These are phyloP conservation scores for Oreochromis tanganicae DNA, from an alignment of 2,113 vertebrate genomes.

Conservation along the genomic window DNA sequence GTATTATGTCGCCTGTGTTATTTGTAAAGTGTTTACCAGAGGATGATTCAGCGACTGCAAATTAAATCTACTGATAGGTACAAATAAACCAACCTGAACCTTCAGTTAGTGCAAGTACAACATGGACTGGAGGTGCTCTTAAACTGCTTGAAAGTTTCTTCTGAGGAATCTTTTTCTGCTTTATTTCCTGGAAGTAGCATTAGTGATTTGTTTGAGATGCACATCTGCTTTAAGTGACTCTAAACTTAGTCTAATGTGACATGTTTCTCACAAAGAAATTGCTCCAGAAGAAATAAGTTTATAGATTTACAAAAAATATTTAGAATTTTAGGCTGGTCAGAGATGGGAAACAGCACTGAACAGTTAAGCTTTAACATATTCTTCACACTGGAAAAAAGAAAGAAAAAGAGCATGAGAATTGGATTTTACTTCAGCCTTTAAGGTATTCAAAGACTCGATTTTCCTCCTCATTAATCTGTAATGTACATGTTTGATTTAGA, in stretches of 20 bases:
- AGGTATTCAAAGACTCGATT: background rate
- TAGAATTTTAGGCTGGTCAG: background rate
- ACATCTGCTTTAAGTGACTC: background rate
- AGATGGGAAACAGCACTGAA: background rate
- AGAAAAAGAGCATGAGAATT: background rate
- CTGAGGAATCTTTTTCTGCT: background rate
- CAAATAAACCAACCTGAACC: background rate
- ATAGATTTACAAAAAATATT: background rate
- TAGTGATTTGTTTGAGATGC: background rate
- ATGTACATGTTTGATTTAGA: background rate
- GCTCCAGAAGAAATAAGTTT: background rate
- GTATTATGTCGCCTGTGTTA: background rate
- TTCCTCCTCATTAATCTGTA: background rate
- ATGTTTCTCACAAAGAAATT: background rate
- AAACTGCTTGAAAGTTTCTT: background rate
- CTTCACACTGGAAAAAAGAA: accelerated
- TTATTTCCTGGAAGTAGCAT: background rate
- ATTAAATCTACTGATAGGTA: background rate
- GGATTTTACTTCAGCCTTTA: background rate
- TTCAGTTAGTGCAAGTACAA: background rate
- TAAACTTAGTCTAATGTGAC: background rate
- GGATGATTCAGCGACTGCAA: background rate
- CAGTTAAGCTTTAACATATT: background rate
- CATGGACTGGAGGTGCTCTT: background rate
- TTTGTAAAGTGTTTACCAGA: background rate